Evolutionary conservation across 2,797 vertebrate genomes (phyloP), one percentile per base, ranked within the genome.

Genomic region (Sebastes trivittatus): DNA sequence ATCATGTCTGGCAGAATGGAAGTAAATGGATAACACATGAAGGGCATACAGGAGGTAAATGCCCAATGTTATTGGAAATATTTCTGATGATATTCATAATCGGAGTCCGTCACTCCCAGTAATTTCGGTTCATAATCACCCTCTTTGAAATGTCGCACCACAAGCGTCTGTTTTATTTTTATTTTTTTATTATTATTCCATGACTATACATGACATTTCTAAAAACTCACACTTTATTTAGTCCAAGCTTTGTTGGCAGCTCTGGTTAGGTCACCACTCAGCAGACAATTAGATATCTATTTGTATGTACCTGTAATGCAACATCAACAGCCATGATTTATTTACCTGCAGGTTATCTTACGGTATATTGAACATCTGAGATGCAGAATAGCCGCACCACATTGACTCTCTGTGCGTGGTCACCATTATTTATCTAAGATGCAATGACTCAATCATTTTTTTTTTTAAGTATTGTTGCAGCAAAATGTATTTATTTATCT

Each of bases 401-500:
- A 80, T 87, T 83, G 84, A 91, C 82, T 78, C 78, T 86, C 78
- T 82, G 88, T 91, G 87, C 87, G 86, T 82, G 72, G 75, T 93
- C 82, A 89, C 75, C 83, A 78, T 86, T 89, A 92, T 93, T 90
- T 93, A 94, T 94, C 89, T 82, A 85, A 87, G 90, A 93, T 94
- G 92, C 93, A 94, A 93, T 81, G 81, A 94, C 83, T 88, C 83
- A 92, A 92, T 93, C 76, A 81, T 80, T 90, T 91, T 82, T 64
- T 25, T 82, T 82, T 88, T 81, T 59, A 92, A 91, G 87, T 91
- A 82, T 94, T 95, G 90, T 94, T 95, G 92, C 94, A 91, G 86
- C 87, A 88, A 94, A 89, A 84, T 95, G 75, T 95, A 96, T 96
- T 95, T 96, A 96, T 96, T 96, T 95, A 94, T 95, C 92, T 92